phyloP scores from a whole-genome alignment of 2,113 vertebrate genomes.

The Sula dactylatra region DNA sequence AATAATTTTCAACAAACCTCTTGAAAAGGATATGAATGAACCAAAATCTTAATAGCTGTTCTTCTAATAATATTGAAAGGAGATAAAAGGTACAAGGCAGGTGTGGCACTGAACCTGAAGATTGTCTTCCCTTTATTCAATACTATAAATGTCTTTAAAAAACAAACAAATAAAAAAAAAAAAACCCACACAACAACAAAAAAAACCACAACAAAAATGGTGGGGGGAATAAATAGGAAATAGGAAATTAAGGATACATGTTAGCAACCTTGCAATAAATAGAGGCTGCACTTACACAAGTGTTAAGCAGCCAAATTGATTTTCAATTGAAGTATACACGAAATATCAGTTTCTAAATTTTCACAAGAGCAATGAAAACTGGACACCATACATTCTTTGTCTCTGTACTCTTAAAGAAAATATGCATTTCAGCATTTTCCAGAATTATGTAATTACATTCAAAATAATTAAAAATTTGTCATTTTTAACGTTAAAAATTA shows the following conservation, averaged over 20 bases:
- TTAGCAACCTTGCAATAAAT: neutral
- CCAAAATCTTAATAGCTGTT: constrained; percentile 93
- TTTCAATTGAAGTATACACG: neutral
- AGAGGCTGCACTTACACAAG: neutral
- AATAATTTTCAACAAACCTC: neutral
- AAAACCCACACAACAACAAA: no score
- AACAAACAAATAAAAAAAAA: neutral
- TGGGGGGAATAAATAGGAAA: neutral
- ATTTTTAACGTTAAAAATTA: neutral
- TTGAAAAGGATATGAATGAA: constrained; percentile 98
- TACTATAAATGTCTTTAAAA: constrained; percentile 93
- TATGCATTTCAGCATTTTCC: neutral
- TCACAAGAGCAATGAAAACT: neutral
- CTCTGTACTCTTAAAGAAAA: neutral
- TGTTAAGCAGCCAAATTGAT: neutral
- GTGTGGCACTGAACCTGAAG: constrained; percentile 92
- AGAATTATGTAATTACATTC: neutral
- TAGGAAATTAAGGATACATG: neutral
- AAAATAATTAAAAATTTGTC: neutral
- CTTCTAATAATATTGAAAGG: constrained; percentile 91
- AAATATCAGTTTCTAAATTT: neutral
- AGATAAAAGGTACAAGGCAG: constrained; percentile 92
- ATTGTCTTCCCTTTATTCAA: constrained; percentile 92
- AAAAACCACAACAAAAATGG: no score
- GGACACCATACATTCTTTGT: neutral